Conservation (phyloP, 2,113 vertebrate genomes). For the Cygnus buccinator region DNA sequence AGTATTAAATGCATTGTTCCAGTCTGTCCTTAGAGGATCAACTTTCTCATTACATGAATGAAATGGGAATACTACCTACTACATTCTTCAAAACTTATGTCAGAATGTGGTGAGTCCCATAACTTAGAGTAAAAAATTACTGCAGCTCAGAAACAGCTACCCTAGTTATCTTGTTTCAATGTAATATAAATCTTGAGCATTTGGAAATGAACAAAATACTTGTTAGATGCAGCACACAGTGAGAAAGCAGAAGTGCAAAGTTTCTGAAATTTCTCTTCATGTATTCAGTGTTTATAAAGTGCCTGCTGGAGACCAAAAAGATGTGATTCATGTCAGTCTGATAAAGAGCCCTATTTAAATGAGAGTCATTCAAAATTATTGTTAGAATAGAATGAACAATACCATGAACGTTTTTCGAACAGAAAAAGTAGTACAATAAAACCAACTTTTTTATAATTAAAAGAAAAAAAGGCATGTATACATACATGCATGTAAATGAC, state of each 20-base stretch:
- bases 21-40: conserved; percentile 73
- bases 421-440: background rate
- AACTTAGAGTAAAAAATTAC: background rate
- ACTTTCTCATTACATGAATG: conserved; percentile 72
- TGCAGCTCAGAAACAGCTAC: background rate
- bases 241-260: background rate
- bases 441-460: background rate
- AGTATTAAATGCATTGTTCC: conserved; percentile 80
- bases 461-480: background rate
- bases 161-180: background rate
- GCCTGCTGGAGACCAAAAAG: background rate
- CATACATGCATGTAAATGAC: background rate
- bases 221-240: background rate
- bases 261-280: background rate
- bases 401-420: background rate
- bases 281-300: background rate
- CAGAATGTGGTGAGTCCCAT: background rate
- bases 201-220: background rate
- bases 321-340: background rate
- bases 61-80: conserved; percentile 65
- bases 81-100: conserved; percentile 7
- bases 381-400: background rate
- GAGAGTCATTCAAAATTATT: background rate
- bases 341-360: background rate
- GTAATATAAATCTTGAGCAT: background rate